phyloP scores from a whole-genome alignment of 2,888 invertebrate species.

The Belgica antarctica region DNA sequence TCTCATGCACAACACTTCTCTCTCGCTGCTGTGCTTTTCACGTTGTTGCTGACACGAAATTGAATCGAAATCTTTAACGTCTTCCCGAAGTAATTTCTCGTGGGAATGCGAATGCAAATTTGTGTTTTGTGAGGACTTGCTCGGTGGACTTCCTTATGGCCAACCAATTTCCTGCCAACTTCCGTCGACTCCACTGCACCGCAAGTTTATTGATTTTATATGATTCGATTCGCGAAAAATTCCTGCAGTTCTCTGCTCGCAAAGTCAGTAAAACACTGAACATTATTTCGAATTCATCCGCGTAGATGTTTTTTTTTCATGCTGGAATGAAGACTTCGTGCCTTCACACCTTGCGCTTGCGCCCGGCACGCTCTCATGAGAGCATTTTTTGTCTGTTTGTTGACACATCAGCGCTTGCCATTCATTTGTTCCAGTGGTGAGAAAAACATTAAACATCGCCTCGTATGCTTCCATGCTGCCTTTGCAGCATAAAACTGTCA shows the following conservation, averaged over 20 bases:
- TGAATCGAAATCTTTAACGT: too few species aligned
- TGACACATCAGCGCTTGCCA: not conserved
- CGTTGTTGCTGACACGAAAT: slow-evolving; percentile 8
- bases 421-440: slow-evolving; percentile 1
- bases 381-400: not conserved
- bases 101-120: not conserved
- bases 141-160: not conserved
- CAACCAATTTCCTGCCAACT: not conserved
- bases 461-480: not conserved
- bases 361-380: not conserved
- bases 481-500: slow-evolving; percentile 8
- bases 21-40: not conserved
- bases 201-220: not conserved
- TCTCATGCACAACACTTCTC: slow-evolving; percentile 10
- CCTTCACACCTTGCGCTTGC: slow-evolving; percentile 30
- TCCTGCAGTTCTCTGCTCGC: not conserved
- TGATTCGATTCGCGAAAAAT: too few species aligned
- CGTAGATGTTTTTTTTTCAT: not conserved
- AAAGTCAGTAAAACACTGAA: slow-evolving; percentile 13
- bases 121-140: not conserved
- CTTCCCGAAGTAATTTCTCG: not conserved
- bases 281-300: too few species aligned
- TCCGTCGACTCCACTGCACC: not conserved
- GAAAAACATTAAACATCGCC: slow-evolving; percentile 24
- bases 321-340: slow-evolving; percentile 19